phyloP scores from a whole-genome alignment of 2,888 invertebrate species.

The Anagyrus pseudococci region DNA sequence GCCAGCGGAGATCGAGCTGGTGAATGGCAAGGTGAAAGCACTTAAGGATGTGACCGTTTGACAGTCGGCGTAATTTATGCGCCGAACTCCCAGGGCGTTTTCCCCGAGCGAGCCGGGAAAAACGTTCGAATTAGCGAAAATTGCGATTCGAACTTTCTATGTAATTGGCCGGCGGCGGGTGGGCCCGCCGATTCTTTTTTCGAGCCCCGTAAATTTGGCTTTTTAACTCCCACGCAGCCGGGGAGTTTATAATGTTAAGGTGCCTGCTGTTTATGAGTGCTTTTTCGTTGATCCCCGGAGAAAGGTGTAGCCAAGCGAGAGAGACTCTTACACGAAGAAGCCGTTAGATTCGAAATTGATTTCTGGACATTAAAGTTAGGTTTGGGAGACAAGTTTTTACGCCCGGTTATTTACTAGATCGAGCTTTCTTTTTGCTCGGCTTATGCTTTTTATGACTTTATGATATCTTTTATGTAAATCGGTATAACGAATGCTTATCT shows the following conservation, averaged over 20 bases:
- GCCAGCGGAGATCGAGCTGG: neutral
- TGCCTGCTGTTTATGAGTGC: no score
- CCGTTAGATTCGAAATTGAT: no score
- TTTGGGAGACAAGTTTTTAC: no score
- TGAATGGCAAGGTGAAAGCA: constrained; percentile 39
- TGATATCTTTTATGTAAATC: neutral
- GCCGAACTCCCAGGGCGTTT: constrained; percentile 29
- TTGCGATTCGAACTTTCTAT: constrained; percentile 23
- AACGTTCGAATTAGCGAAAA: constrained; percentile 13
- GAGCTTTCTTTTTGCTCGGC: neutral
- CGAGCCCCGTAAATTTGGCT: neutral
- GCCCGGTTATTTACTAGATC: no score
- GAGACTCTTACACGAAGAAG: no score
- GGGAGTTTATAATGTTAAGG: no score
- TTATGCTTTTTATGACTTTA: neutral
- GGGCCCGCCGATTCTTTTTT: neutral
- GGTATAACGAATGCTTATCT: neutral
- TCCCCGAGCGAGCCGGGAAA: constrained; percentile 9
- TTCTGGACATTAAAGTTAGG: no score
- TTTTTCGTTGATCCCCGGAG: no score
- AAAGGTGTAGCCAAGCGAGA: no score
- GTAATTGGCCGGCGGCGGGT: constrained; percentile 36
- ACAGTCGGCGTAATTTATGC: constrained; percentile 39
- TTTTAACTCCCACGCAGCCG: no score
- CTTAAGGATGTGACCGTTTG: constrained; percentile 37